Conservation (phyloP, 2,797 vertebrate species). For the Typhlichthys eigenmanni region DNA sequence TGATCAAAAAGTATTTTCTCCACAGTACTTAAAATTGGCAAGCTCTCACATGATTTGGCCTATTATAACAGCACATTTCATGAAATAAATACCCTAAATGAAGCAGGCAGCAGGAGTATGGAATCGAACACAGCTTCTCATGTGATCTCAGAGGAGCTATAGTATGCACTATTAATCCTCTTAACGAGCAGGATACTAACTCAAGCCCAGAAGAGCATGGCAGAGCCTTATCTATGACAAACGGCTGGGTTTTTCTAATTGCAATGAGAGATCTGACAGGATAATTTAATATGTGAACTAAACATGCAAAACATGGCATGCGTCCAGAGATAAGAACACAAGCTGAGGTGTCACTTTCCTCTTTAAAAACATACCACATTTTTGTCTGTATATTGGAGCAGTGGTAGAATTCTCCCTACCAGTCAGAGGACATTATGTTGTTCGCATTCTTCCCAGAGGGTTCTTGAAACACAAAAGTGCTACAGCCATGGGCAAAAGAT, state of each 20-base stretch:
- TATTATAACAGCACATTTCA: constrained; percentile 12
- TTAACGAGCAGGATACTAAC: constrained; percentile 67
- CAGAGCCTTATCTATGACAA: constrained; percentile 69
- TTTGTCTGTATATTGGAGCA: neutral
- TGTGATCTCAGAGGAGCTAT: constrained; percentile 35
- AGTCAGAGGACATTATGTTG: neutral
- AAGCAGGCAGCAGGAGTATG: constrained; percentile 29
- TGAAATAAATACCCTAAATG: constrained; percentile 32
- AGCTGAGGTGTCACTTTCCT: constrained; percentile 21
- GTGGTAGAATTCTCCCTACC: neutral
- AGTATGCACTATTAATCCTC: constrained; percentile 67
- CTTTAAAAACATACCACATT: constrained; percentile 27
- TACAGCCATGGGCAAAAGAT: constrained; percentile 1
- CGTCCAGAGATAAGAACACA: constrained; percentile 30
- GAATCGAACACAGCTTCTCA: constrained; percentile 33
- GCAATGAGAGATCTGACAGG: constrained; percentile 67
- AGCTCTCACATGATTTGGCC: constrained; percentile 27
- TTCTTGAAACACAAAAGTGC: neutral
- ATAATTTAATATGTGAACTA: constrained; percentile 60
- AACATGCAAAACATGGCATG: constrained; percentile 54
- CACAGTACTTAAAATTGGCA: too few relatives aligned
- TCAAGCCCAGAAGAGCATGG: constrained; percentile 54
- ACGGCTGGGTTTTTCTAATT: constrained; percentile 71
- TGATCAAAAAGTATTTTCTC: neutral
- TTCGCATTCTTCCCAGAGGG: neutral